These are phyloP conservation scores for Mixornis gularis DNA, from an alignment of 2,113 vertebrate species.

Conservation along the genomic window DNA sequence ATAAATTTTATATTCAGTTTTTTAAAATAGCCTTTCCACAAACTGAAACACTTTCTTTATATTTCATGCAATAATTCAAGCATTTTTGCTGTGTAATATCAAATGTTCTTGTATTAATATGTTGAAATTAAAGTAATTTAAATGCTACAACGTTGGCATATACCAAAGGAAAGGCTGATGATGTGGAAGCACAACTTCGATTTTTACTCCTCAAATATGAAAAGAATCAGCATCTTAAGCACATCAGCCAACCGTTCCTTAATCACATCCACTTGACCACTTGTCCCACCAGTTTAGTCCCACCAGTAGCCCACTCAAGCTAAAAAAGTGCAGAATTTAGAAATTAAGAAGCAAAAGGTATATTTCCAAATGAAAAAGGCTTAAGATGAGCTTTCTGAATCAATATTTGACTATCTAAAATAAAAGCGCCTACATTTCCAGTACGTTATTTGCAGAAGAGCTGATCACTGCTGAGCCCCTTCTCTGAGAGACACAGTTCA, in stretches of 20 bases:
- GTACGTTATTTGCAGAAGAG: conserved; percentile 1
- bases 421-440: neutral
- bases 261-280: neutral
- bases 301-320: neutral
- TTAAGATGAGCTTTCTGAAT: neutral
- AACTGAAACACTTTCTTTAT: neutral
- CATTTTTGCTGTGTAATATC: neutral
- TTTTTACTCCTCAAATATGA: neutral
- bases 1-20: neutral
- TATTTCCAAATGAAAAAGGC: neutral
- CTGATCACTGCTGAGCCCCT: neutral
- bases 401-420: conserved; percentile 37
- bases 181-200: neutral
- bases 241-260: neutral
- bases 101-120: neutral
- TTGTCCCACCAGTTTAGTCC: neutral
- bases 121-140: neutral
- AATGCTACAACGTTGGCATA: neutral
- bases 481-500: neutral
- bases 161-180: neutral
- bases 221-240: neutral
- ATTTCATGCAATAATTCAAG: neutral
- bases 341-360: neutral
- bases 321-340: neutral
- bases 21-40: neutral